Percentiles rank a stretch among this genome's conserved stretches.
phyloP scores from a whole-genome alignment of 2,888 invertebrate species.

The Eristalinus aeneus region DNA sequence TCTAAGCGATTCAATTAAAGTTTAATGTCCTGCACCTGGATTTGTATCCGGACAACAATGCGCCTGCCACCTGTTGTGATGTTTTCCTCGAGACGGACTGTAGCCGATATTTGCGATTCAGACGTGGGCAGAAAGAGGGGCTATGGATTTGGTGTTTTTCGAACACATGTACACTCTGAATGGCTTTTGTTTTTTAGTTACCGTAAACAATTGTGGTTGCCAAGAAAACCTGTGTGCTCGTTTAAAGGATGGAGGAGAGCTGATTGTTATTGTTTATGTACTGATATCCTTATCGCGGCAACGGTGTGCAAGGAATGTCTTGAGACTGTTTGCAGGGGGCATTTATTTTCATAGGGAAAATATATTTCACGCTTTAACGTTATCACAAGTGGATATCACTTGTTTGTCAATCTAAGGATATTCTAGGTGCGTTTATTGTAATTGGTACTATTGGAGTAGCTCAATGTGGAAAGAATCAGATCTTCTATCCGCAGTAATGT shows the following conservation, averaged over 20 bases:
- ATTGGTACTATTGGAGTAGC: no score
- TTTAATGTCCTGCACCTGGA: conserved; percentile 33
- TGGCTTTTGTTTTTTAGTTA: conserved; percentile 3
- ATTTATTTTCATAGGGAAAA: neutral
- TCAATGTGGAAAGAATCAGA: no score
- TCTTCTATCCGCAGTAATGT: no score
- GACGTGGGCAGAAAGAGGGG: neutral
- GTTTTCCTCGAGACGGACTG: neutral
- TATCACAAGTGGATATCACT: no score
- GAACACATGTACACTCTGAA: neutral
- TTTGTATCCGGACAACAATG: neutral
- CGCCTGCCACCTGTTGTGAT: conserved; percentile 37
- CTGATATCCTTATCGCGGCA: neutral
- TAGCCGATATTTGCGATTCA: neutral
- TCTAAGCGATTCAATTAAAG: conserved; percentile 16
- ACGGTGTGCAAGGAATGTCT: conserved; percentile 1
- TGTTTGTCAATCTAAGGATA: no score
- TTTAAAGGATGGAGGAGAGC: neutral
- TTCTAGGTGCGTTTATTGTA: no score
- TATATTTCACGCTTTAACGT: no score
- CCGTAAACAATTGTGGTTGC: conserved; percentile 39
- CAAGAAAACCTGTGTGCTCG: neutral
- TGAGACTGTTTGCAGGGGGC: conserved; percentile 12
- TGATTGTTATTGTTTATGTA: neutral
- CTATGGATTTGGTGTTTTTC: neutral